Evolutionary conservation across 2,797 vertebrate species (phyloP).

Genomic region (Tapirus indicus): DNA sequence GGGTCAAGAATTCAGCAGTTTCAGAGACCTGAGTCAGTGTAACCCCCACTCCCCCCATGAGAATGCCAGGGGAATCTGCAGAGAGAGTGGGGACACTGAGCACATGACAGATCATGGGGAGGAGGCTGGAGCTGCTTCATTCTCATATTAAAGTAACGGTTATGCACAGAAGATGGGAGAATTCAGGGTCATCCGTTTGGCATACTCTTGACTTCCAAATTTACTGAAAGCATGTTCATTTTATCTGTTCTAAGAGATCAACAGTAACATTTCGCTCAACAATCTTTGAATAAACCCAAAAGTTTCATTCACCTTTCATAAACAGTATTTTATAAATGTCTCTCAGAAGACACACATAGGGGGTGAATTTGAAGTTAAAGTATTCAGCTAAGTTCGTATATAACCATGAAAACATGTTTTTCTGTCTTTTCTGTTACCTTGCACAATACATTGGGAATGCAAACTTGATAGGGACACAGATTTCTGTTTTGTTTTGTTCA

Average conservation of each 20-base stretch:
- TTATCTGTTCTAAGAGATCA: neutral
- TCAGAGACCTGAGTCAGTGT: neutral
- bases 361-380: neutral
- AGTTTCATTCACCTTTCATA: neutral
- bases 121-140: neutral
- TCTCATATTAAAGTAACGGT: neutral
- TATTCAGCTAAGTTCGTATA: neutral
- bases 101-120: fast-evolving
- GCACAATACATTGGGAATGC: neutral
- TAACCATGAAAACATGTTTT: neutral
- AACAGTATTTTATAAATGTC: neutral
- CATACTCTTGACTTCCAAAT: neutral
- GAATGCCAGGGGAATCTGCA: neutral
- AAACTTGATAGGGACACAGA: neutral
- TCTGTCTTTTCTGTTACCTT: neutral
- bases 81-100: fast-evolving
- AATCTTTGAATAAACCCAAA: neutral
- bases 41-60: fast-evolving
- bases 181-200: neutral
- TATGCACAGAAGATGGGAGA: neutral
- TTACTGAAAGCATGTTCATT: neutral
- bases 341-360: neutral
- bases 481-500: neutral
- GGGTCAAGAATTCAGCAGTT: neutral
- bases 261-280: neutral